A percentile compares a stretch with the other conserved stretches of the same genome.
These are phyloP conservation scores for Drosophila testacea DNA, from an alignment of 2,888 invertebrate species.

Conservation along the genomic window DNA sequence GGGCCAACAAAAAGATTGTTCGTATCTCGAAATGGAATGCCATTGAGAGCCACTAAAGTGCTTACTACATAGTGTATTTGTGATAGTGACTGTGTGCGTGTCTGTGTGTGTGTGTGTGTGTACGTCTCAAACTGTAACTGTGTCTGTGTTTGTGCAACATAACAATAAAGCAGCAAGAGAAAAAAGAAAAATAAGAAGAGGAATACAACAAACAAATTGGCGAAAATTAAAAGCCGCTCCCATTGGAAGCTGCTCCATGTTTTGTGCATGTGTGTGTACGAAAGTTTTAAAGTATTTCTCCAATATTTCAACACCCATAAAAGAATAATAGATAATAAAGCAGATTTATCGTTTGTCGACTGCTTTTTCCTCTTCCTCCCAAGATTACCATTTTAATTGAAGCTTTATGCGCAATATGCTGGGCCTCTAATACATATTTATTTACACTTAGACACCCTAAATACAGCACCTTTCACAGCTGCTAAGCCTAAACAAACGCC, in stretches of 20 bases:
- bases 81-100: slow-evolving; percentile 9
- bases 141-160: slow-evolving; percentile 30
- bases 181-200: slow-evolving; percentile 5
- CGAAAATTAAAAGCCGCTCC: slow-evolving; percentile 36
- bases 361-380: background rate
- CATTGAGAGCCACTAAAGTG: slow-evolving; percentile 34
- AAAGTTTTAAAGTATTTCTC: slow-evolving; percentile 6
- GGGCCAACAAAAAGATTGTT: slow-evolving; percentile 15
- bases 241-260: slow-evolving; percentile 24
- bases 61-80: slow-evolving; percentile 28
- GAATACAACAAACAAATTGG: slow-evolving; percentile 29
- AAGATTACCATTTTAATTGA: background rate
- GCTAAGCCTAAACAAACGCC: slow-evolving; percentile 25
- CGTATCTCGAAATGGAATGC: slow-evolving; percentile 43
- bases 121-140: slow-evolving; percentile 5
- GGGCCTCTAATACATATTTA: slow-evolving; percentile 13
- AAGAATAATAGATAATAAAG: background rate
- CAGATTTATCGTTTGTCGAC: background rate
- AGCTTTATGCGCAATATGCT: slow-evolving; percentile 20
- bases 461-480: slow-evolving; percentile 8
- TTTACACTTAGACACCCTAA: slow-evolving; percentile 13
- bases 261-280: slow-evolving; percentile 14
- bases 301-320: background rate
- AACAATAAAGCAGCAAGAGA: slow-evolving; percentile 28
- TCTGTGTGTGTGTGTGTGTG: slow-evolving; percentile 11